Evolutionary conservation across 2,888 invertebrate species (phyloP).

Genomic region (Drosophila pseudotalamancana): DNA sequence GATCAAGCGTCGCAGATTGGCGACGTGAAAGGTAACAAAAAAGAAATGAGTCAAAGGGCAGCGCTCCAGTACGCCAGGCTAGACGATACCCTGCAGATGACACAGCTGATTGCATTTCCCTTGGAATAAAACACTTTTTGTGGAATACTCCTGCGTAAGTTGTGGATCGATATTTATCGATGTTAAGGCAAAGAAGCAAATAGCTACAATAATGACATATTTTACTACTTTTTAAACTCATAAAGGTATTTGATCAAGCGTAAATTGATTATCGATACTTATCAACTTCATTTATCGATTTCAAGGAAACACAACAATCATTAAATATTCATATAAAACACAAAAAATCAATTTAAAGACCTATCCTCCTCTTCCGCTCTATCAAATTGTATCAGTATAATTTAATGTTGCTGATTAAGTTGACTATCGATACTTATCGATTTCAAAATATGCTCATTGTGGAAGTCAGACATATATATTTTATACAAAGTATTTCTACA

Average conservation of each 20-base stretch:
- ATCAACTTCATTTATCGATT: neutral
- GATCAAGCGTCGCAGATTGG: constrained; percentile 72
- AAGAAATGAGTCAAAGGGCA: constrained; percentile 3
- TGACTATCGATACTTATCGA: neutral
- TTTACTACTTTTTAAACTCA: too few species aligned
- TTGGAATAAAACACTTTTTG: too few species aligned
- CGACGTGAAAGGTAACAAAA: constrained; percentile 67
- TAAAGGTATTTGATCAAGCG: too few species aligned
- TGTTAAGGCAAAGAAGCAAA: neutral
- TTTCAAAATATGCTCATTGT: too few species aligned
- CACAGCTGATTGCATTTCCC: neutral
- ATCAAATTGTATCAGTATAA: too few species aligned
- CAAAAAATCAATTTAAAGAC: too few species aligned
- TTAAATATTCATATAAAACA: too few species aligned
- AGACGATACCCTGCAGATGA: neutral
- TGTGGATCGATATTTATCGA: neutral
- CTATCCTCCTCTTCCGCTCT: too few species aligned
- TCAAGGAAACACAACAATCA: neutral
- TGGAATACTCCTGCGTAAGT: too few species aligned
- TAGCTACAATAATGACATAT: too few species aligned
- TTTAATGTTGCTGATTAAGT: too few species aligned
- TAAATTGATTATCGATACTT: neutral
- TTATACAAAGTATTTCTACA: neutral
- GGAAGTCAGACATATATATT: too few species aligned
- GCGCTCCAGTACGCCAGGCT: neutral